Evolutionary conservation across 2,888 invertebrate species (phyloP), one percentile per base, ranked within the genome.

Genomic region (Zaprionus bogoriensis): DNA sequence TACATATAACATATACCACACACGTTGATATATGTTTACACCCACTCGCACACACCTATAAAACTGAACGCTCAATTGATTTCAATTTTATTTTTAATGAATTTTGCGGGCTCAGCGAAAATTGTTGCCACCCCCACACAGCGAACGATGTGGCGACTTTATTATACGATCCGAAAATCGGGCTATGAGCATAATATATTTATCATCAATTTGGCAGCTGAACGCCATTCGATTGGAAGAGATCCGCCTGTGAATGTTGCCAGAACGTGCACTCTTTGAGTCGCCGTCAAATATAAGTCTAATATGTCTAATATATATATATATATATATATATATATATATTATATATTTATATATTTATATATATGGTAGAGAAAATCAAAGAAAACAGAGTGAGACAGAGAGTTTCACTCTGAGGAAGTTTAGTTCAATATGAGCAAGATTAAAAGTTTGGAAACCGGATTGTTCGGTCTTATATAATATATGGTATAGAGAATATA

Each of bases 21-120:
- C 17, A 30, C n/a, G n/a, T 22, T 14, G 27, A 10, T 41, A 5
- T 25, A 38, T 45, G 14, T 36, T 23, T 20, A 41, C 10, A 52
- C 19, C 2, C 4, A 30, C 20, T 27, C 20, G 50, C 44, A 60
- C 44, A 41, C 47, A 53, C 39, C 30, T 48, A 67, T 61, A 69
- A 74, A 77, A 74, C 60, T 66, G 52, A 59, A 66, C 77, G 61
- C 78, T 54, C 77, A 77, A 77, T 77, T 77, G 77, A 81, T 78
- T 77, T 77, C 63, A 60, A 81, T 77, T 77, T 74, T 59, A 27
- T 69, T 81, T 36, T 82, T 81, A 77, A 77, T 74, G 82, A 78
- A 71, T 81, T 77, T 71, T 71, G 60, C 54, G 62, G 67, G 64
- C 45, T 60, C 53, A 57, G 48, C 65, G 46, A 41, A 62, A 67